phyloP scores from a whole-genome alignment of 2,888 invertebrate species.

The Andrena hattorfiana region DNA sequence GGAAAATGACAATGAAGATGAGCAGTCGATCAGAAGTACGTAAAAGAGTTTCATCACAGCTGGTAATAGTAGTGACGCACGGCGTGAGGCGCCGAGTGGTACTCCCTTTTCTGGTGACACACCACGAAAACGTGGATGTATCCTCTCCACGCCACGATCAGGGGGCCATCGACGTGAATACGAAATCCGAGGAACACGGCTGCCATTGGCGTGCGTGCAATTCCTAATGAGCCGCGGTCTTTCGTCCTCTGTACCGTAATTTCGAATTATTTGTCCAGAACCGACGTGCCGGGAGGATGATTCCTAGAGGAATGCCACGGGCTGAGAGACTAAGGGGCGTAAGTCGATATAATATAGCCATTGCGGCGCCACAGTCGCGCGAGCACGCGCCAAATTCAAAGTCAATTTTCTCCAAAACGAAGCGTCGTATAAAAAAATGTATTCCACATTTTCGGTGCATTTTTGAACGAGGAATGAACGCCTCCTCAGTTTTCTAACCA shows the following conservation, averaged over 20 bases:
- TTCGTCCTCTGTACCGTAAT: slow-evolving; percentile 34
- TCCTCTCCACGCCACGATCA: slow-evolving; percentile 18
- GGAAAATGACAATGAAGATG: neutral
- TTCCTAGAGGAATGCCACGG: neutral
- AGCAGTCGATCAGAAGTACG: neutral
- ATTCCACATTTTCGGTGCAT: no score
- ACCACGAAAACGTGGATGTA: slow-evolving; percentile 33
- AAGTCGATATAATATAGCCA: neutral
- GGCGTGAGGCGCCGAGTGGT: slow-evolving; percentile 2
- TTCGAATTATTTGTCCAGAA: slow-evolving; percentile 9
- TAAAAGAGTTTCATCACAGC: slow-evolving; percentile 37
- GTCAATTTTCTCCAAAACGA: no score
- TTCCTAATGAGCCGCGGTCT: slow-evolving; percentile 46
- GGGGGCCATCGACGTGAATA: slow-evolving; percentile 46
- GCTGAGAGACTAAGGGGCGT: neutral
- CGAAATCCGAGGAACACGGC: slow-evolving; percentile 58
- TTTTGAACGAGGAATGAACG: no score
- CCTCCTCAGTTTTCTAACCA: no score
- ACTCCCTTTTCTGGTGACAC: slow-evolving; percentile 37
- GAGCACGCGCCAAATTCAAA: no score
- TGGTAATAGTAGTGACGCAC: slow-evolving; percentile 25
- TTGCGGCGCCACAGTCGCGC: no score
- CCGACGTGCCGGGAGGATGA: neutral
- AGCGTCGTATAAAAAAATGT: no score
- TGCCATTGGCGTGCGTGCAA: slow-evolving; percentile 62